Conservation (phyloP, 1,140 invertebrate species). For the Popillia japonica region DNA sequence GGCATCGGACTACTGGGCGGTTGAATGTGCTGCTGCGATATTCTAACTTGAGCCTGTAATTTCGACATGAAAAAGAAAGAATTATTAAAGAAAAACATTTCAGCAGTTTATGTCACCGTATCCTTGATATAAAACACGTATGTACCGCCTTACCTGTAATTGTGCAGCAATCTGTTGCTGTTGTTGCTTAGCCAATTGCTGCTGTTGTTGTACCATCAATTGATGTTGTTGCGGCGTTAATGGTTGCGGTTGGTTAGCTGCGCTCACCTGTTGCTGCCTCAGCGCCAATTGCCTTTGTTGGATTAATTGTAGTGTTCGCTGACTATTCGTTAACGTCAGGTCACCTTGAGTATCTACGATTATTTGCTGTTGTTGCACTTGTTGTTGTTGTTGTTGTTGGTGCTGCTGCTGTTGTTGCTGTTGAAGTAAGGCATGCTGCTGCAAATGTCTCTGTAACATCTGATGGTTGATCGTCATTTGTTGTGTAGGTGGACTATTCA, state of each 20-base stretch:
- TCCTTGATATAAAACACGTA: too few species aligned
- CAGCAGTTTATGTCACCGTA: too few species aligned
- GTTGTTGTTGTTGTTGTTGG: conserved; percentile 21
- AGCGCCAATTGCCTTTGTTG: conserved; percentile 61
- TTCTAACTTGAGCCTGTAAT: conserved; percentile 54
- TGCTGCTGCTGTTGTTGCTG: conserved; percentile 39
- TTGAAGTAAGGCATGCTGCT: conserved; percentile 54
- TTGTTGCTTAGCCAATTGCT: conserved; percentile 59
- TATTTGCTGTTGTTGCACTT: conserved; percentile 41
- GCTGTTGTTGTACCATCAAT: conserved; percentile 65
- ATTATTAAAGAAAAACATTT: too few species aligned
- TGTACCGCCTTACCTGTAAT: not conserved
- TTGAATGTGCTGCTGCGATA: conserved; percentile 62
- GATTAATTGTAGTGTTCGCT: conserved; percentile 58
- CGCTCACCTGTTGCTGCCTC: conserved; percentile 57
- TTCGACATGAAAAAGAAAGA: too few species aligned
- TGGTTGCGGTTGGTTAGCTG: conserved; percentile 61
- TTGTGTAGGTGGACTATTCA: conserved; percentile 56
- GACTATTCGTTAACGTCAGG: conserved; percentile 49
- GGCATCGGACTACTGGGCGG: conserved; percentile 66
- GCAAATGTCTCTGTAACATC: conserved; percentile 56
- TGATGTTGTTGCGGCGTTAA: conserved; percentile 65
- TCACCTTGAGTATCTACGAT: conserved; percentile 45
- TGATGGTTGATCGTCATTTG: conserved; percentile 55
- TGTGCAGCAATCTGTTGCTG: conserved; percentile 65